These are phyloP conservation scores for Spilarctia lutea DNA, from an alignment of 2,888 invertebrate species.

Conservation along the genomic window DNA sequence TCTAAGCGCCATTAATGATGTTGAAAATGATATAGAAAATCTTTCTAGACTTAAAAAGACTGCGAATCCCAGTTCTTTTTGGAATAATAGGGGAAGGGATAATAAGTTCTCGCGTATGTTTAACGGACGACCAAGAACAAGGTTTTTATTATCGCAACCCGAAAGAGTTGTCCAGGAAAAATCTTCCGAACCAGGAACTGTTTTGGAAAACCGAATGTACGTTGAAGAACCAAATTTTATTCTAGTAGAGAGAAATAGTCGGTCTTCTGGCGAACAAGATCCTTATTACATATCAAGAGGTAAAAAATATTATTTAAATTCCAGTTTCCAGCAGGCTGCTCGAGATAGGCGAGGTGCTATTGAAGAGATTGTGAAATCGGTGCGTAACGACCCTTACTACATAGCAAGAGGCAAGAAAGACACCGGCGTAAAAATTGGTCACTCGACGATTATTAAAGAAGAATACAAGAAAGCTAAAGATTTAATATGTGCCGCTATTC, in stretches of 20 bases:
- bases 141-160: constrained; percentile 26
- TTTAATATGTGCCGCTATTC: constrained; percentile 73
- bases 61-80: constrained; percentile 56
- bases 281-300: constrained; percentile 78
- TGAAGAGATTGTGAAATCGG: constrained; percentile 80
- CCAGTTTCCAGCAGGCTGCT: constrained; percentile 61
- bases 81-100: constrained; percentile 65
- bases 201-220: constrained; percentile 76
- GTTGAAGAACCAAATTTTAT: constrained; percentile 86
- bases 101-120: constrained; percentile 66
- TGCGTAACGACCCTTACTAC: constrained; percentile 82
- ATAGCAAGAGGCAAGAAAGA: constrained; percentile 85
- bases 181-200: constrained; percentile 62
- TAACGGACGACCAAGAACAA: constrained; percentile 50
- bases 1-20: constrained; percentile 61
- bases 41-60: constrained; percentile 63
- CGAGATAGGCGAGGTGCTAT: constrained; percentile 76
- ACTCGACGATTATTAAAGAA: constrained; percentile 48
- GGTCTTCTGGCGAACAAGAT: constrained; percentile 77
- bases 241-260: constrained; percentile 78
- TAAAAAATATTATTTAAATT: constrained; percentile 67
- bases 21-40: constrained; percentile 65
- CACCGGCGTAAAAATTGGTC: constrained; percentile 46
- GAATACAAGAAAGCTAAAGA: constrained; percentile 69
- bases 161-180: constrained; percentile 42